Conservation (phyloP, 2,888 invertebrate species). For the Brassicogethes aeneus region DNA sequence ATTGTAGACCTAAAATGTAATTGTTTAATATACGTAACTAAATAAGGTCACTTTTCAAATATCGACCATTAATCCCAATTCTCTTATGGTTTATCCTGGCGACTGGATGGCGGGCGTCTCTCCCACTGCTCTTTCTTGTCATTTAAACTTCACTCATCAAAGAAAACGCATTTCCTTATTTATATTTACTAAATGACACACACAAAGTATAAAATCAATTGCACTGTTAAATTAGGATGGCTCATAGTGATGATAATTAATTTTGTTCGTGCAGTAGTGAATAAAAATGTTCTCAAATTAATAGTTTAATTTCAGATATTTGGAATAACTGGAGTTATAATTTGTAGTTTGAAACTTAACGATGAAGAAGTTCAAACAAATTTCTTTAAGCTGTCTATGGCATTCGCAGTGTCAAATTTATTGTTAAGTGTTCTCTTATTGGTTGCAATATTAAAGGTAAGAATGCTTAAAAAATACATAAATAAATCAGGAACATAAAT, state of each 20-base stretch:
- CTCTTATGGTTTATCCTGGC: too few species aligned
- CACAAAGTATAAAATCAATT: slow-evolving; percentile 12
- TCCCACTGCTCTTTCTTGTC: too few species aligned
- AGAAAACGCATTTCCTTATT: too few species aligned
- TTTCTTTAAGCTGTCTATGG: slow-evolving; percentile 30
- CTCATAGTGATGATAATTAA: slow-evolving; percentile 28
- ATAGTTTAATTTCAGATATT: slow-evolving; percentile 20
- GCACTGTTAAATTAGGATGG: slow-evolving; percentile 21
- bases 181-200: slow-evolving; percentile 10
- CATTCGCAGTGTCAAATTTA: slow-evolving; percentile 28
- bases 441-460: slow-evolving; percentile 27
- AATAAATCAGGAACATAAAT: not conserved
- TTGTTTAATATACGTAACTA: too few species aligned
- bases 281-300: slow-evolving; percentile 4
- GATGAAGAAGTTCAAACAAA: slow-evolving; percentile 23
- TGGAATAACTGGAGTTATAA: slow-evolving; percentile 26
- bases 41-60: too few species aligned
- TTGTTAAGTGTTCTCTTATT: slow-evolving; percentile 27
- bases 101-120: not conserved
- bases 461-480: slow-evolving; percentile 4
- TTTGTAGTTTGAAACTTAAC: slow-evolving; percentile 27
- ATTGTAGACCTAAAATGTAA: too few species aligned
- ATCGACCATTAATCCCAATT: too few species aligned
- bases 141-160: too few species aligned
- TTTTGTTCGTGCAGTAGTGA: slow-evolving; percentile 24